These are phyloP conservation scores for Sericinus montela DNA, from an alignment of 2,888 invertebrate genomes.

Conservation along the genomic window DNA sequence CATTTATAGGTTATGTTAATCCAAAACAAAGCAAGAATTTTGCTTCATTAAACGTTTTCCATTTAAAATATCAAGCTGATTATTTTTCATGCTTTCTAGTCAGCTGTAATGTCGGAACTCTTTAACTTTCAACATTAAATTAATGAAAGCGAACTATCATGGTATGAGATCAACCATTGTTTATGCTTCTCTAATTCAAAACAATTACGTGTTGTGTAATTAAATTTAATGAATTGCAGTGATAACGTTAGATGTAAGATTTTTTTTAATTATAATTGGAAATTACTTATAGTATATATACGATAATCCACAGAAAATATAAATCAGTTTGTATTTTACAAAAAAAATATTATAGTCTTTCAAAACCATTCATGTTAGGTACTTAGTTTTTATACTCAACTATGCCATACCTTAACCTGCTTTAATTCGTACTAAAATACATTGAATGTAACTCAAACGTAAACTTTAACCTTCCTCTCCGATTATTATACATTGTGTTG, in stretches of 20 bases:
- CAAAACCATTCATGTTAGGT: too few relatives aligned
- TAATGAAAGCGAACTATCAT: constrained; percentile 15
- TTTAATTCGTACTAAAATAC: too few relatives aligned
- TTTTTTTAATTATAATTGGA: too few relatives aligned
- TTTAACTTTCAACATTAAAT: constrained; percentile 13
- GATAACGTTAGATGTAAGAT: too few relatives aligned
- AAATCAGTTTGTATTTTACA: not conserved
- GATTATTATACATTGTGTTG: too few relatives aligned
- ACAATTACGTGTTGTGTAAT: constrained; percentile 10
- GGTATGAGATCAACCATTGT: constrained; percentile 5
- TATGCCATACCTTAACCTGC: too few relatives aligned
- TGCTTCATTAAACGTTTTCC: constrained; percentile 5
- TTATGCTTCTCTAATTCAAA: constrained; percentile 2
- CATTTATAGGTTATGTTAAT: constrained; percentile 21
- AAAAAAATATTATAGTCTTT: too few relatives aligned
- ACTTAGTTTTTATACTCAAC: too few relatives aligned
- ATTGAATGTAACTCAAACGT: too few relatives aligned
- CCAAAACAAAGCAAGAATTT: constrained; percentile 9
- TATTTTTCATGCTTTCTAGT: constrained; percentile 16
- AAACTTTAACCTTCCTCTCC: too few relatives aligned
- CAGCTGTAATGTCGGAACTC: constrained; percentile 2
- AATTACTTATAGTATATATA: too few relatives aligned
- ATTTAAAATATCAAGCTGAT: not conserved
- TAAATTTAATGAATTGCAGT: not conserved
- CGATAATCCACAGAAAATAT: too few relatives aligned